Evolutionary conservation across 1,140 invertebrate genomes (phyloP), one percentile per base, ranked within the genome.

Genomic region (Diachasma alloeum): DNA sequence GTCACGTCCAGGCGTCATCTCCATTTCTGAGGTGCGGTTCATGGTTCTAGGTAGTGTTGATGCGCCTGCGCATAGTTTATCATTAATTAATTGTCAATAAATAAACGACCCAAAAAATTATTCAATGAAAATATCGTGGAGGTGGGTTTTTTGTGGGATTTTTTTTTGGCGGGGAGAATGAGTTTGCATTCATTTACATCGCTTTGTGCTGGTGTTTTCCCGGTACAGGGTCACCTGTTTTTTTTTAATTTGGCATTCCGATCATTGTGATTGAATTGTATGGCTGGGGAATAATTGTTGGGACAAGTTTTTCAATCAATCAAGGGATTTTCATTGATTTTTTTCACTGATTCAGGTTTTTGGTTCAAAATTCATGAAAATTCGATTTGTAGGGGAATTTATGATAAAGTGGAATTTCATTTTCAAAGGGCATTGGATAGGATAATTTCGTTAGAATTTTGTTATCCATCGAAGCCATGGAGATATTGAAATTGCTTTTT

Each of bases 41-140:
- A 93, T 93, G 19, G 94, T 93, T 80, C 96, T 92, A 73, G 96
- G 96, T 82, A 97, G 90, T 73, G 96, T 97, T 37, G 95, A 96
- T 74, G 95, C 94, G 85, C 94, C 95, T 95, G 89, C 75, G 86
- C 81, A 74, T 69, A 67, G 68, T 44, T 26, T 42, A 42, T 19
- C n/a, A 56, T 73, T 70, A 68, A 68, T 68, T 68, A 17, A 68
- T 68, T 68, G 17, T 68, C 66, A 68, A 68, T 68, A 68, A 37
- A 37, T 19, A 39, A 39, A 19, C 17, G 31, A 68, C 15, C n/a
- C 17, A 68, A 68, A 70, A 68, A 67, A 44, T 79, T 36, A 70
- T 26, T 75, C 13, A 53, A 66, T 53, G 48, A 59, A 76, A 69
- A 4, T 42, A 13, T 66, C 22, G 42, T 68, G 42, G 59, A 53